Conservation (phyloP, 2,888 invertebrate genomes). For the Drosophila emarginata region DNA sequence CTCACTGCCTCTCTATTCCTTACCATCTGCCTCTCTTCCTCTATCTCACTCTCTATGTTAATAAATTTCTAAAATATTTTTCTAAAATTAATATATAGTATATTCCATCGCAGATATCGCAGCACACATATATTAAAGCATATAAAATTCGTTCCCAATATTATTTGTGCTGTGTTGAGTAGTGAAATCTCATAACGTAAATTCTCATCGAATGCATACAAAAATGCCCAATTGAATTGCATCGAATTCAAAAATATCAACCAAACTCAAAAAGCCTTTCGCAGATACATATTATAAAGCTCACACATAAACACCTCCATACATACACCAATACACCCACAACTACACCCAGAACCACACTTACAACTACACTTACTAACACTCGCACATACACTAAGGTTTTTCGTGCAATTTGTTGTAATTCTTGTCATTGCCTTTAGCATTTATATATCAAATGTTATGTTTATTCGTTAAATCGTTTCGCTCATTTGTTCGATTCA, state of each 20-base stretch:
- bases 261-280: constrained; percentile 22
- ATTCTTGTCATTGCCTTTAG: constrained; percentile 52
- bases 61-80: constrained; percentile 27
- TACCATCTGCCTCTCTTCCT: constrained; percentile 12
- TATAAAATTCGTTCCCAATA: constrained; percentile 35
- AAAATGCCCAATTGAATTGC: constrained; percentile 38
- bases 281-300: constrained; percentile 37
- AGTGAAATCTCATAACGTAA: constrained; percentile 81
- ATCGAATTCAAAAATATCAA: constrained; percentile 30
- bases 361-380: constrained; percentile 11
- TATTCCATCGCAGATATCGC: constrained; percentile 14
- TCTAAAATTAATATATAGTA: constrained; percentile 3
- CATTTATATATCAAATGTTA: constrained; percentile 37
- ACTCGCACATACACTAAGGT: constrained; percentile 29
- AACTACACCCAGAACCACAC: constrained; percentile 10
- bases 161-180: constrained; percentile 77
- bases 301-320: constrained; percentile 26
- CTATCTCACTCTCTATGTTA: constrained; percentile 21
- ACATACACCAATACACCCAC: constrained; percentile 34
- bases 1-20: constrained; percentile 25
- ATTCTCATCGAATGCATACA: constrained; percentile 72
- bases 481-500: constrained; percentile 47
- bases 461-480: constrained; percentile 56
- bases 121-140: constrained; percentile 57
- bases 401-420: constrained; percentile 58